Percentiles rank a stretch among this genome's conserved stretches.
Evolutionary conservation across 2,113 vertebrate genomes (phyloP).

Genomic region (Marmota flaviventris): DNA sequence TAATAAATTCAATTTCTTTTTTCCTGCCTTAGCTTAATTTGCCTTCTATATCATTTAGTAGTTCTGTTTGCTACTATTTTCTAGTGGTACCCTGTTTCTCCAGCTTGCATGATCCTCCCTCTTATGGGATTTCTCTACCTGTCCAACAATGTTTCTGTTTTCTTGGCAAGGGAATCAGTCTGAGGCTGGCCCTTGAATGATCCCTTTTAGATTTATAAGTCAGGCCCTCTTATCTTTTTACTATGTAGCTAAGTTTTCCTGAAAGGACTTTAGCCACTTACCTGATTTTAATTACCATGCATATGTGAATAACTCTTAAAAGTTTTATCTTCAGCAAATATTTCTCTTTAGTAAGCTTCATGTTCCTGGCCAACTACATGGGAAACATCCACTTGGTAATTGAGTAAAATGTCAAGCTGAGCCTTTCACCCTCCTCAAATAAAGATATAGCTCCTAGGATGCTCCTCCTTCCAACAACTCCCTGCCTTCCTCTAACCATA

Average conservation of each 20-base stretch:
- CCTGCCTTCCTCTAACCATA: background rate
- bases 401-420: background rate
- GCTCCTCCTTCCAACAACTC: background rate
- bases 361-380: background rate
- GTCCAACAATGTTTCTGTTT: background rate
- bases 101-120: fast-evolving
- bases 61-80: background rate
- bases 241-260: background rate
- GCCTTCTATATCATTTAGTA: background rate
- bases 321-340: conserved; percentile 20
- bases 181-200: background rate
- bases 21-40: background rate
- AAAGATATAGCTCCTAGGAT: background rate
- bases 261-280: background rate
- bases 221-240: background rate
- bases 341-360: background rate
- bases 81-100: background rate
- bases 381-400: conserved; percentile 7
- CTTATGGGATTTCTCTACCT: fast-evolving
- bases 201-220: background rate
- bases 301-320: background rate
- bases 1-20: background rate
- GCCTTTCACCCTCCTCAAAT: background rate
- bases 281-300: background rate
- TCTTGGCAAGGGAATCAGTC: background rate